These are phyloP conservation scores for Papilio glaucus DNA, from an alignment of 1,140 invertebrate species.

Conservation along the genomic window DNA sequence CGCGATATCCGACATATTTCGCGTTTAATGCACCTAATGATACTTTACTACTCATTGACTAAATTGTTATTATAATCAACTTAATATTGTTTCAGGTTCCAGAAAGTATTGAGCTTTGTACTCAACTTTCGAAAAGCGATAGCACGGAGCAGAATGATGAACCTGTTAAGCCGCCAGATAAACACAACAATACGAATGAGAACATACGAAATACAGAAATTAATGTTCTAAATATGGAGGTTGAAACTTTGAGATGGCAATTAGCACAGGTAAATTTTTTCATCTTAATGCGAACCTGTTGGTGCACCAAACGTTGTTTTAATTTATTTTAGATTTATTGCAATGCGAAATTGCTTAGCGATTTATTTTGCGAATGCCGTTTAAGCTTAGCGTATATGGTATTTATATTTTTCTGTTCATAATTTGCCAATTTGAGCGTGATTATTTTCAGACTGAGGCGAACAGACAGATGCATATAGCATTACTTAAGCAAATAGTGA, in stretches of 20 bases:
- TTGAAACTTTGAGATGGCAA: conserved; percentile 91
- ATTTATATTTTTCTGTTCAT: conserved; percentile 37
- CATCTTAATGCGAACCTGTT: conserved; percentile 42
- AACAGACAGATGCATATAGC: conserved; percentile 91
- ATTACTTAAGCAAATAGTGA: conserved; percentile 90
- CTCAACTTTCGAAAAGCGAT: conserved; percentile 68
- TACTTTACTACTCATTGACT: conserved; percentile 47
- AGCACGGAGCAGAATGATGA: conserved; percentile 61
- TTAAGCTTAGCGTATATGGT: conserved; percentile 34
- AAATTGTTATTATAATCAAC: conserved; percentile 44
- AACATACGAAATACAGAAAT: conserved; percentile 83
- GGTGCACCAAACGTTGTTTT: conserved; percentile 58
- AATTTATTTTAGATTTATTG: conserved; percentile 34
- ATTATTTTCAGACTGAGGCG: conserved; percentile 87
- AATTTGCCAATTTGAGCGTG: conserved; percentile 55
- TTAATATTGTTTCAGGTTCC: conserved; percentile 68
- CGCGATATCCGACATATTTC: conserved; percentile 46
- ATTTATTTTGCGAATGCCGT: conserved; percentile 48
- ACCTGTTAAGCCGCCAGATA: conserved; percentile 58
- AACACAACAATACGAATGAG: conserved; percentile 46
- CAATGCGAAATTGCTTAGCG: conserved; percentile 46
- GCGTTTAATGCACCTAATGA: conserved; percentile 54
- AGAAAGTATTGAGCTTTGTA: conserved; percentile 69
- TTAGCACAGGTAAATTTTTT: conserved; percentile 87
- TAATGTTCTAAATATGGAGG: conserved; percentile 88